Base-by-base conservation (phyloP, 2,888 invertebrate genomes). In the Agriopis marginaria region DNA sequence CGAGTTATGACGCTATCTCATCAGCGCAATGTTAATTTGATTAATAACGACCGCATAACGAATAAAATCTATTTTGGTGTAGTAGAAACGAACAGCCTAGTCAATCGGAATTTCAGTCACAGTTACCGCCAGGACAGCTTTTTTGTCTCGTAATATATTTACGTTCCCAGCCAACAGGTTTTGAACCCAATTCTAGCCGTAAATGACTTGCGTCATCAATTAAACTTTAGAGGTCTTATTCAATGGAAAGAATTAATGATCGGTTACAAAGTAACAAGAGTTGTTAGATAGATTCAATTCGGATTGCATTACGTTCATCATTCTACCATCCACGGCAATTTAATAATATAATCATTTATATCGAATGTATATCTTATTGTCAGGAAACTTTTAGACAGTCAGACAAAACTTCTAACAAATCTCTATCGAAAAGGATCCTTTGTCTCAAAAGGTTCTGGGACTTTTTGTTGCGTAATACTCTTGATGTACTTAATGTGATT, bases 291-390 rank as follows among this genome's bases (percentile, higher is more conserved):
- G 78, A 83, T 83, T 82, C 70, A 78, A 80, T 76, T 79, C 79
- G 77, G 75, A 76, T 82, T 80, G 72, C 79, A 79, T 77, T 79
- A 80, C 78, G 51, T 50, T 72, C 72, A 75, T 78, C 77, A 79
- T 73, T 73, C 73, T 68, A 32, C 40, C 58, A 53, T 54, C 14
- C 17, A 45, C 51, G 23, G 44, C 32, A 42, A 68, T 71, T 81
- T 81, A 85, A 80, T 84, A 84, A 84, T 81, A 83, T 73, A 71
- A 73, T 78, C 75, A 79, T 23, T 23, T 82, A 84, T 83, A 83
- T 82, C 79, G 75, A 64, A 77, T 77, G 72, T 47, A 66, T 51
- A 49, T 59, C 66, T 39, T 63, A 14, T 7, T 3, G 44, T 69
- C 64, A 49, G 45, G 12, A 72, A 73, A 70, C 66, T 68, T 77